Base-by-base conservation (phyloP, 2,797 vertebrate species). In the Phrynocephalus vlangalii region DNA sequence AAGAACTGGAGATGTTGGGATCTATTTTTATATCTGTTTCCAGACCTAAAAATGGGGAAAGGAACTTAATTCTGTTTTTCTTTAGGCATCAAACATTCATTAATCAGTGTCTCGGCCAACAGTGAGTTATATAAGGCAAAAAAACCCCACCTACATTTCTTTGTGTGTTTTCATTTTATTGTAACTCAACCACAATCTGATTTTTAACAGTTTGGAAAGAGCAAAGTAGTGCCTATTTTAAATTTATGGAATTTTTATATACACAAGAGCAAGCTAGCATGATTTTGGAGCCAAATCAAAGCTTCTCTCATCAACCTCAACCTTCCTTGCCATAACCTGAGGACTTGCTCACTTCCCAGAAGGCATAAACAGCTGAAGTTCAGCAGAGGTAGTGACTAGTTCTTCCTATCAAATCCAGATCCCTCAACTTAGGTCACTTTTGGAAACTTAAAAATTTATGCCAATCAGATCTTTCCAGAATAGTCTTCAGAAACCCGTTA, bases 11-110 rank as follows among this genome's bases (percentile, higher is more conserved):
- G 20, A 90, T 30, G 70, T 52, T 88, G 93, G 79, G 56, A 84
- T 81, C 68, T 20, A 71, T 71, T 24, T 93, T 80, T 24, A 24
- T 84, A 81, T 79, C 9, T 87, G 89, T 66, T 93, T 89, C 75
- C 82, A 87, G n/a, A 88, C 6, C 24, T 79, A 91, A 26, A 0
- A 90, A 88, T 88, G 90, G 87, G 63, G 28, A 75, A 20, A n/a
- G 4, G 87, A 33, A 87, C 48, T 33, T 84, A 93, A 92, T 91
- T 68, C 11, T 79, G 60, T 48, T 87, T 44, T 63, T 15, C 18
- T 28, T 87, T 86, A 63, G 85, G 0, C 1, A 83, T 48, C 79
- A 7, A 1, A 11, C 26, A 0, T 73, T 80, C 86, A 30, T 48
- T 33, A 71, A 90, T 86, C 18, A 63, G 3, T 30, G 1, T 1